phyloP scores from a whole-genome alignment of 2,888 invertebrate species.

The Acanthosepion esculentum region DNA sequence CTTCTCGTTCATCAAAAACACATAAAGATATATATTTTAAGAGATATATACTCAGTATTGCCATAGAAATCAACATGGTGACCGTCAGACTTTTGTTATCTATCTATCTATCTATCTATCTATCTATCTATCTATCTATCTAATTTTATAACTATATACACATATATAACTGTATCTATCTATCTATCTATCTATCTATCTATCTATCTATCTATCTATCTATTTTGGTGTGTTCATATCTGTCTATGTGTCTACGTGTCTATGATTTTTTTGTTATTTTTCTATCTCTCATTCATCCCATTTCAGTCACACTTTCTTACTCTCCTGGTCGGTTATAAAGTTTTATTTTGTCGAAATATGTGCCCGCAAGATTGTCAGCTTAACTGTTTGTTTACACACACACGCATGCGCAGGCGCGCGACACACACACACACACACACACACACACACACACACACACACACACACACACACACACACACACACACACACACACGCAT shows the following conservation, averaged over 20 bases:
- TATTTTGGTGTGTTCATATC: neutral
- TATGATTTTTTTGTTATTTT: too few relatives aligned
- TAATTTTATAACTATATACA: neutral
- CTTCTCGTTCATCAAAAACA: too few relatives aligned
- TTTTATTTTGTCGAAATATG: too few relatives aligned
- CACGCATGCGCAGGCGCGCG: neutral
- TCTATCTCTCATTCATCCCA: too few relatives aligned
- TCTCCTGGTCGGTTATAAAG: too few relatives aligned
- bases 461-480: neutral
- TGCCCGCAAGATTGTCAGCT: neutral
- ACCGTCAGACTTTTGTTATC: neutral
- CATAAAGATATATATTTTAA: too few relatives aligned
- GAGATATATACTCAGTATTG: too few relatives aligned
- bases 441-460: neutral
- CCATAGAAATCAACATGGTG: too few relatives aligned
- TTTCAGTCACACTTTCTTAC: too few relatives aligned
- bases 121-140: constrained; percentile 41
- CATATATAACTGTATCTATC: neutral
- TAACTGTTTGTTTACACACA: neutral
- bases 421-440: too few relatives aligned
- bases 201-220: constrained; percentile 38
- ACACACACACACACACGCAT: too few relatives aligned
- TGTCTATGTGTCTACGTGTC: too few relatives aligned
- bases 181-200: constrained; percentile 37
- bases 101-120: constrained; percentile 37